Base-by-base conservation (phyloP, 2,113 vertebrate genomes). In the Melanocharis versteri region DNA sequence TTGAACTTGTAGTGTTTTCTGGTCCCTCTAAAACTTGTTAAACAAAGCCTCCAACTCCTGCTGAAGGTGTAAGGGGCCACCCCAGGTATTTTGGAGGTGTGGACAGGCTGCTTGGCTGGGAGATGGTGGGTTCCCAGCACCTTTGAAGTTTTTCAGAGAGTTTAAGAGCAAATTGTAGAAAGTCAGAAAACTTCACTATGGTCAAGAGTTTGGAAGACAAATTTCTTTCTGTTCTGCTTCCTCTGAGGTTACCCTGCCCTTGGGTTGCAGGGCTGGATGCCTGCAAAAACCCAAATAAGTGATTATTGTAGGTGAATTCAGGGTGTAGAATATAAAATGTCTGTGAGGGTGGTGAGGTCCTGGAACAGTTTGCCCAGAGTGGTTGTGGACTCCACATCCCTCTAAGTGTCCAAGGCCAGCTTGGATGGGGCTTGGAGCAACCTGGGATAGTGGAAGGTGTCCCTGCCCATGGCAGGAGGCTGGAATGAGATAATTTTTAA, bases 101-200 rank as follows among this genome's bases (percentile, higher is more conserved):
- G 3, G 37, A 6, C 37, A 53, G 35, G 21, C 33, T 71, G 51
- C 22, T 84, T 58, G 33, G 9, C 31, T 4, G 1, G 6, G 15
- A 19, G 16, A 5, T 15, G 28, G 6, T 45, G 47, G 4, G 9
- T 45, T 81, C 24, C 26, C 26, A 69, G 16, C 2, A 5, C 15
- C 17, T 76, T 7, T 60, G 47, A 57, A 37, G 19, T 20, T 8
- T 58, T 87, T 84, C 31, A 73, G 64, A 50, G 9, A 7, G 5
- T 37, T 81, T 57, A 33, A 60, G 64, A 17, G 24, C 8, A 76
- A 61, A 7, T 23, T 71, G 33, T 6, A 22, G 37, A 54, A 75
- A 92, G 20, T 5, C 51, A 58, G 9, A 33, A 45, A 58, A 23
- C 11, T 48, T 85, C 6, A n/a, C 4, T 0, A 0, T 0, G 1